These are phyloP conservation scores for Hydropsyche betteni DNA, from an alignment of 2,888 invertebrate species.

Conservation along the genomic window DNA sequence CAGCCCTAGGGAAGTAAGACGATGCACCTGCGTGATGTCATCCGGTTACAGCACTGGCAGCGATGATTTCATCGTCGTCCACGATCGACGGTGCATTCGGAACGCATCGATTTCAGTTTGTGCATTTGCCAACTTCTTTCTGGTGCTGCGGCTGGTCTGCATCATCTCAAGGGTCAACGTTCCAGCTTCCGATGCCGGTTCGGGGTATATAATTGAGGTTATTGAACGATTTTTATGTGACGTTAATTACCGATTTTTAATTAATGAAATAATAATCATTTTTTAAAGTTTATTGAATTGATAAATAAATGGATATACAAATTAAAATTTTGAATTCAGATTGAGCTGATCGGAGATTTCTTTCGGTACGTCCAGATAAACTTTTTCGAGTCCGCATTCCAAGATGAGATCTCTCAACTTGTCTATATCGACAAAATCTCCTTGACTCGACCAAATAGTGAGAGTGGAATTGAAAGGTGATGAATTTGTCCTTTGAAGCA, in stretches of 20 bases:
- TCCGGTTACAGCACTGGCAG: not conserved
- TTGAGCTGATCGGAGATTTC: conserved; percentile 66
- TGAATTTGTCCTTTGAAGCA: conserved; percentile 66
- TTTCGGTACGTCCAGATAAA: conserved; percentile 82
- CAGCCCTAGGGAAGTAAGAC: not conserved
- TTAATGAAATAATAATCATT: too few relatives aligned
- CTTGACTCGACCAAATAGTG: conserved; percentile 80
- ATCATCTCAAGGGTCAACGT: conserved; percentile 24
- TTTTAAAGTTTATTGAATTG: too few relatives aligned
- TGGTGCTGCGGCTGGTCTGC: conserved; percentile 13
- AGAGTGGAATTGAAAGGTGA: conserved; percentile 70
- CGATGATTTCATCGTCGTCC: conserved; percentile 14
- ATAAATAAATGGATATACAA: too few relatives aligned
- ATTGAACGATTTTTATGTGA: too few relatives aligned
- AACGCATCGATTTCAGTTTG: conserved; percentile 24
- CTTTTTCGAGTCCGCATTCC: conserved; percentile 71
- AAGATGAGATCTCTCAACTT: conserved; percentile 73
- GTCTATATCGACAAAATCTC: conserved; percentile 73
- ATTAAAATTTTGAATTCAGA: conserved; percentile 53
- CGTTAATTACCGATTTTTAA: too few relatives aligned
- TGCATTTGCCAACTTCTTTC: conserved; percentile 25
- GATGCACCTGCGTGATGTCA: conserved; percentile 22
- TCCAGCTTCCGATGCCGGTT: not conserved
- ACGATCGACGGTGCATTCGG: not conserved
- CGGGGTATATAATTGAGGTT: too few relatives aligned